Percentiles rank a stretch among this genome's conserved stretches.
Conservation (phyloP, 2,797 vertebrate species). For the Percopsis omiscomaycus region DNA sequence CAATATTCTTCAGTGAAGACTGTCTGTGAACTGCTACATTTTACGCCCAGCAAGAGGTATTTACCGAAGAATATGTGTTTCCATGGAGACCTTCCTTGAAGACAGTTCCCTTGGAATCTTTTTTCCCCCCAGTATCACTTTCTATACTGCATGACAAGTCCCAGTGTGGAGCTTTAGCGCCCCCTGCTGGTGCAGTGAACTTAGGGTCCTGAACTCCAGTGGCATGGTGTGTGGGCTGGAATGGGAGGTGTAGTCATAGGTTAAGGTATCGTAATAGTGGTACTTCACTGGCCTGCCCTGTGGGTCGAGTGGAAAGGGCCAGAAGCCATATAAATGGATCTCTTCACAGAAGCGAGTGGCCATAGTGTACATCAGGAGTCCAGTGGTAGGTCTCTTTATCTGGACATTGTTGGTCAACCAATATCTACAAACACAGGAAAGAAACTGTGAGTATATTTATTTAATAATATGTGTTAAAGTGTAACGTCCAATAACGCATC, state of each 20-base stretch:
- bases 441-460: too few species aligned
- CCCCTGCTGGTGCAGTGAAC: constrained; percentile 88
- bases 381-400: constrained; percentile 96
- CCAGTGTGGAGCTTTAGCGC: constrained; percentile 92
- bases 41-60: constrained; percentile 16
- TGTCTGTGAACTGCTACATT: neutral
- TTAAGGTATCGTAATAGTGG: constrained; percentile 94
- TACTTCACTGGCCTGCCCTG: constrained; percentile 90
- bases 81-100: constrained; percentile 15
- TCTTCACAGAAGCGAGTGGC: constrained; percentile 97
- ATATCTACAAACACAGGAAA: constrained; percentile 77
- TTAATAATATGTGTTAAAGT: too few species aligned
- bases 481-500: too few species aligned
- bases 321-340: constrained; percentile 96
- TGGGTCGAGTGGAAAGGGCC: constrained; percentile 88
- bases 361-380: constrained; percentile 96
- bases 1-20: constrained; percentile 7
- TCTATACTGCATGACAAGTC: constrained; percentile 69
- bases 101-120: constrained; percentile 21
- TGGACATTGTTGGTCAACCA: constrained; percentile 97
- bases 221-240: constrained; percentile 96
- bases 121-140: constrained; percentile 11
- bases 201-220: constrained; percentile 94
- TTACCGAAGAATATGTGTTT: constrained; percentile 12
- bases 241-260: constrained; percentile 92